Base-by-base conservation (phyloP, 2,888 invertebrate species). In the Chrysolina oricalcia region DNA sequence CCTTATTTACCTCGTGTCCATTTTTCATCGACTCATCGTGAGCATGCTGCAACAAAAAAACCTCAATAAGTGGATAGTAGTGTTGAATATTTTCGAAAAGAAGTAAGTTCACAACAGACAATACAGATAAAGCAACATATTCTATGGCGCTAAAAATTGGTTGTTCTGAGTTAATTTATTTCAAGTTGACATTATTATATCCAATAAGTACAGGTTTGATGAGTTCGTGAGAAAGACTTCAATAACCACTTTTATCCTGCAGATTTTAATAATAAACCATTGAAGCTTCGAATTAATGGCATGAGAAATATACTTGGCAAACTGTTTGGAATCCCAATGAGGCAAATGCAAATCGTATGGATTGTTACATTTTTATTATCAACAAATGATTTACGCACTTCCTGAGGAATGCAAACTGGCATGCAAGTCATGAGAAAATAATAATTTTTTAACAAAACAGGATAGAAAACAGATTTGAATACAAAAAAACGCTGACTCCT, bases 1-100 rank as follows among this genome's bases (percentile, higher is more conserved):
- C 90, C 89, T 89, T 89, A 84, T 87, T 89, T 81, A 87, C 84
- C 82, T 88, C 88, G 79, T 87, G 82, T 82, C 88, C 88, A 86
- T 88, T 87, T 83, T 88, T 89, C 78, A 86, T 84, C 70, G 88
- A 84, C 75, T 88, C 89, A 82, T 90, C 89, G 83, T 89, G 89
- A 75, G 89, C 87, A 85, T 90, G 89, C 90, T 90, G 89, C 72
- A 90, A 90, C 85, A 87, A 87, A 87, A n/a, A 83, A 81, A 79
- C 80, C 78, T 15, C 27, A 62, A 43, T 63, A 15, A 70, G 19
- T 19, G 23, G 21, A 56, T 40, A 50, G 53, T 11, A 56, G 53
- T 70, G 35, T 63, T 13, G 17, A 69, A 65, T 72, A 67, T 75
- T 75, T 59, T 21, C 5, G 53, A 10, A 46, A 70, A 70, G 40